Conservation (phyloP, 2,797 vertebrate genomes). For the Mareca penelope region DNA sequence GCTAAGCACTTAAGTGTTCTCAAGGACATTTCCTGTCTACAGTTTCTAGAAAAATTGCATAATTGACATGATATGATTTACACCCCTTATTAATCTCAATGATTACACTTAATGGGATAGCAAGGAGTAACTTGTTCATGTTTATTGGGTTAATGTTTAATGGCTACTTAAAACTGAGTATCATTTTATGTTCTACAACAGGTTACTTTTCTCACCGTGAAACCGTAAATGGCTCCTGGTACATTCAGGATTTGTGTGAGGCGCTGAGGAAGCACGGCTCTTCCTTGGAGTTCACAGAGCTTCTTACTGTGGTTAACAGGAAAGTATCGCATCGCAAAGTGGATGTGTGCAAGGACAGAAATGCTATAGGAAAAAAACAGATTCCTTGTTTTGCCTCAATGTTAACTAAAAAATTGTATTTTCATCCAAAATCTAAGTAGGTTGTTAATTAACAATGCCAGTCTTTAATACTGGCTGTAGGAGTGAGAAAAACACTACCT, state of each 20-base stretch:
- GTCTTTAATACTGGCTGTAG: not conserved
- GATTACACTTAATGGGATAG: not conserved
- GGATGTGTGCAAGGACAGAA: constrained; percentile 59
- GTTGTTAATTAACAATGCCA: not conserved
- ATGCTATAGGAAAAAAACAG: constrained; percentile 92
- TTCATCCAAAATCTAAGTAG: constrained; percentile 82
- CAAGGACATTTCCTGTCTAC: not conserved
- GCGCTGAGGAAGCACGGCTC: constrained; percentile 78
- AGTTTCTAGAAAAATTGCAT: accelerated
- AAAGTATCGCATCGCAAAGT: constrained; percentile 89
- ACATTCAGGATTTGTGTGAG: constrained; percentile 93
- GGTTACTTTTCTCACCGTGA: constrained; percentile 96
- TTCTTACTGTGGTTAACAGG: constrained; percentile 93
- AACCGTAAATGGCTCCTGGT: constrained; percentile 91
- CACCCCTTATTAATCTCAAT: not conserved
- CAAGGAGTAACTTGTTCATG: not conserved
- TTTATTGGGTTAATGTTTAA: not conserved
- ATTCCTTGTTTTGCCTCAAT: constrained; percentile 97
- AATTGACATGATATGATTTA: not conserved
- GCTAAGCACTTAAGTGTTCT: not conserved
- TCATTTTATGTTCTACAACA: constrained; percentile 45
- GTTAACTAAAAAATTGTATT: constrained; percentile 95
- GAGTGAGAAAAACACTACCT: not conserved
- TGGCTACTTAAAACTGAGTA: not conserved
- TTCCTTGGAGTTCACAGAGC: constrained; percentile 90